Percentiles rank a stretch among this genome's conserved stretches.
Conservation (phyloP, 30 jellyfish, hydroid and myxozoan species). For the Turritopsis rubra region DNA sequence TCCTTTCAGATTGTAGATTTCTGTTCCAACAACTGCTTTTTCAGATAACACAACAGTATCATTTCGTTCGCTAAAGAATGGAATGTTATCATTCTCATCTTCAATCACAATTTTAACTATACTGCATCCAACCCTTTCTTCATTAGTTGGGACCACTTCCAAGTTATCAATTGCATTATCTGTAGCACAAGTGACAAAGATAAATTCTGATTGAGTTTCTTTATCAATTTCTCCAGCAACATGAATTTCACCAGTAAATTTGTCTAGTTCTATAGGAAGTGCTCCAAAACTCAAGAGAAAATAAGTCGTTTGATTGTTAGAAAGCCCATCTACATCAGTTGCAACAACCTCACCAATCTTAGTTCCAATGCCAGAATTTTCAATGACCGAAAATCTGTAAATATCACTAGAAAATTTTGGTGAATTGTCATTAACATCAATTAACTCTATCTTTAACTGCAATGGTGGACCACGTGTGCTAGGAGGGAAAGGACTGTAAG, state of each 20-base stretch:
- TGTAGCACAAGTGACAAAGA: slow-evolving; percentile 33
- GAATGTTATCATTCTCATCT: slow-evolving; percentile 49
- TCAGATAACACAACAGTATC: neutral
- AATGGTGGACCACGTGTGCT: neutral
- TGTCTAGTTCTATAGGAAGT: slow-evolving; percentile 19
- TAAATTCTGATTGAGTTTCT: slow-evolving; percentile 26
- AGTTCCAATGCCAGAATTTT: neutral
- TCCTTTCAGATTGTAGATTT: neutral
- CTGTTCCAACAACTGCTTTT: neutral
- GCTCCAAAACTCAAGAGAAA: neutral
- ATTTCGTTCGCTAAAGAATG: neutral
- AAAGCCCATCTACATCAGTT: slow-evolving; percentile 18
- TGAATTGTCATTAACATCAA: slow-evolving; percentile 39
- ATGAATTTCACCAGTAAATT: slow-evolving; percentile 39
- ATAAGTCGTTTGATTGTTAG: neutral
- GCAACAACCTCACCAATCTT: slow-evolving; percentile 20
- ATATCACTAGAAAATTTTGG: slow-evolving; percentile 19
- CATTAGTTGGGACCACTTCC: slow-evolving; percentile 15
- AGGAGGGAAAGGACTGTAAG: slow-evolving; percentile 27
- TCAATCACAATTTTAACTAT: slow-evolving; percentile 33
- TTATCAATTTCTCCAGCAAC: slow-evolving; percentile 39
- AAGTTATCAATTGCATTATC: slow-evolving; percentile 35
- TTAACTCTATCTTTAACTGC: neutral
- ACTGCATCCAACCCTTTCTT: slow-evolving; percentile 20
- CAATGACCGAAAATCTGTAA: slow-evolving; percentile 18